Base-by-base conservation (phyloP, 1,140 invertebrate species). In the Drosophila orena region DNA sequence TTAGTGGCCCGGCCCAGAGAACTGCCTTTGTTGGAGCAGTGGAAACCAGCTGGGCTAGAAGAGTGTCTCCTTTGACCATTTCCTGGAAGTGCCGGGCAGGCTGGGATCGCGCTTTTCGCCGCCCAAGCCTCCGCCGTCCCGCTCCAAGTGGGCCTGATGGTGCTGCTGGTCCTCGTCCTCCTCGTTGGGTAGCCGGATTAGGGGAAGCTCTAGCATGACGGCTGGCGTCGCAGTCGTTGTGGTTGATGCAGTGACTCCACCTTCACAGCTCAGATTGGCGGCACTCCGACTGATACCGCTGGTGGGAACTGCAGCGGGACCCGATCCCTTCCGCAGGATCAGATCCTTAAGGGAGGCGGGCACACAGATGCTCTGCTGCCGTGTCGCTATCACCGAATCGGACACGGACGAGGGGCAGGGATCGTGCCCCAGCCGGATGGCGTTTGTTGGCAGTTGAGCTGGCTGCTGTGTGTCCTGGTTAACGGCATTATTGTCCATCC, bases 31-130 rank as follows among this genome's bases (percentile, higher is more conserved):
- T 37, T 49, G 46, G 44, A 79, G 75, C 70, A 68, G 79, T 58
- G 61, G 79, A 64, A 60, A 75, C 83, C 77, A 79, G 68, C 64
- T 80, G 91, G 91, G 90, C 91, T 92, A 92, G 86, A 92, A 92
- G 17, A 92, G 79, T 80, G 92, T 92, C 70, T 92, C 92, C 54
- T 92, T 92, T 44, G 92, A 92, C 92, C 92, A 92, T 76, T 92
- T 92, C 56, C 92, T 74, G 50, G 76, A 72, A 50, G 79, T 77
- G 62, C 91, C 90, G 44, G 92, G 91, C 79, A 92, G 38, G 57
- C 91, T 92, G 55, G 92, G 92, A 79, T 92, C 91, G 14, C 81
- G 50, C 59, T 70, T 84, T 38, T 44, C 74, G 47, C 2, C 59
- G 27, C 14, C 55, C 47, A 17, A 34, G 34, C 30, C 56, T 47